Conservation (phyloP, 2,797 vertebrate genomes). For the Odontamblyopus rebecca region DNA sequence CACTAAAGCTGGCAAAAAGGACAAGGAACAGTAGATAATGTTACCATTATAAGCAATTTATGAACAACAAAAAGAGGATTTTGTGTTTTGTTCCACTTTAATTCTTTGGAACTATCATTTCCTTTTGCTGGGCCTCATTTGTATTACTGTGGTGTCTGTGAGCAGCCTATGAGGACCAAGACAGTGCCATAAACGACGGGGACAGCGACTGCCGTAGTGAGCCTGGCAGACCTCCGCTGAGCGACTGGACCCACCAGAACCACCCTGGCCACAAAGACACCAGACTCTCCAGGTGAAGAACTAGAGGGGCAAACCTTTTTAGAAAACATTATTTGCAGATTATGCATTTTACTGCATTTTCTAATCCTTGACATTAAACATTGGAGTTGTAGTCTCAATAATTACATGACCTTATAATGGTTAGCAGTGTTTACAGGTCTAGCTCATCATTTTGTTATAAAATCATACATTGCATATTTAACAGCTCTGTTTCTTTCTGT, state of each 20-base stretch:
- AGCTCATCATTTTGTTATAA: too few species aligned
- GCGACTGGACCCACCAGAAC: slow-evolving; percentile 69
- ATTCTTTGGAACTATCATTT: neutral
- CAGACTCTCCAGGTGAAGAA: slow-evolving; percentile 78
- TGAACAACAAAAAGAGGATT: too few species aligned
- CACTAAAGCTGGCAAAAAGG: too few species aligned
- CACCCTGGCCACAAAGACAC: slow-evolving; percentile 82
- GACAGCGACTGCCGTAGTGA: slow-evolving; percentile 96
- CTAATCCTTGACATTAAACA: too few species aligned
- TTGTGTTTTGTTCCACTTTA: too few species aligned
- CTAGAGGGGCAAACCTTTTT: neutral
- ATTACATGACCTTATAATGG: too few species aligned
- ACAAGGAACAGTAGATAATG: too few species aligned
- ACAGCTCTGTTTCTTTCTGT: slow-evolving; percentile 40
- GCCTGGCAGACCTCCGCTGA: slow-evolving; percentile 85
- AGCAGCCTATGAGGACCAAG: slow-evolving; percentile 90
- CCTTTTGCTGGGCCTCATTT: neutral
- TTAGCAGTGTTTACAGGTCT: too few species aligned
- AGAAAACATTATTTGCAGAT: too few species aligned
- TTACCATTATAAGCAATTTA: too few species aligned
- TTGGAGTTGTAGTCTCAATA: too few species aligned
- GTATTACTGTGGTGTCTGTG: slow-evolving; percentile 11
- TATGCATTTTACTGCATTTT: too few species aligned
- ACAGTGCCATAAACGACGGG: slow-evolving; percentile 90
- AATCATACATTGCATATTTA: slow-evolving; percentile 1